A percentile compares a stretch with the other conserved stretches of the same genome.
Evolutionary conservation across 2,113 vertebrate species (phyloP).

Genomic region (Centropristis striata): DNA sequence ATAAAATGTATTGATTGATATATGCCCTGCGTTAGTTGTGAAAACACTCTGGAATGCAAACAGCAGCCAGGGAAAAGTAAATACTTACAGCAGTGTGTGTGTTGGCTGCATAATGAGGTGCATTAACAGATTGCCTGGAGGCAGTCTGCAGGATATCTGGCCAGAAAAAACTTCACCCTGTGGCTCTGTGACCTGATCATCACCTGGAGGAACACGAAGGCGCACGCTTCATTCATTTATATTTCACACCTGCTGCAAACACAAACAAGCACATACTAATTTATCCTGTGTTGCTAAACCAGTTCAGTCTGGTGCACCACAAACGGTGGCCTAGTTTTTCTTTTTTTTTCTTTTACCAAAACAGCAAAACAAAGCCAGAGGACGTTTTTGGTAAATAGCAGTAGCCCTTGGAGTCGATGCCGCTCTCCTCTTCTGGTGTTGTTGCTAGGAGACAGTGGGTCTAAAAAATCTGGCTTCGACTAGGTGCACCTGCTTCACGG

Average conservation of each 20-base stretch:
- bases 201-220: constrained; percentile 24
- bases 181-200: constrained; percentile 59
- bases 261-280: constrained; percentile 12
- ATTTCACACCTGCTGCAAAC: constrained; percentile 41
- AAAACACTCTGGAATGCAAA: constrained; percentile 1
- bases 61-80: constrained; percentile 1
- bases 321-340: constrained; percentile 69
- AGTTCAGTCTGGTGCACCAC: constrained; percentile 37
- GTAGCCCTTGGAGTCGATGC: constrained; percentile 59
- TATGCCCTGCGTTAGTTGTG: not conserved
- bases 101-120: constrained; percentile 41
- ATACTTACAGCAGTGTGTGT: constrained; percentile 2
- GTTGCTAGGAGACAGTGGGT: constrained; percentile 85
- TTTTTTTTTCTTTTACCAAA: constrained; percentile 22
- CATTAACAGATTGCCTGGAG: constrained; percentile 35
- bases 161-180: constrained; percentile 41
- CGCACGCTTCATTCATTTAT: not conserved
- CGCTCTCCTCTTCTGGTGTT: constrained; percentile 66
- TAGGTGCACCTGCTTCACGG: constrained; percentile 74
- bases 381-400: constrained; percentile 69
- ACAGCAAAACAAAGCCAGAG: constrained; percentile 72
- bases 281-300: constrained; percentile 11
- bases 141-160: constrained; percentile 35
- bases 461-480: constrained; percentile 70
- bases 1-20: not conserved